Conservation (phyloP, 2,797 vertebrate genomes). For the Apogon hyalosoma region DNA sequence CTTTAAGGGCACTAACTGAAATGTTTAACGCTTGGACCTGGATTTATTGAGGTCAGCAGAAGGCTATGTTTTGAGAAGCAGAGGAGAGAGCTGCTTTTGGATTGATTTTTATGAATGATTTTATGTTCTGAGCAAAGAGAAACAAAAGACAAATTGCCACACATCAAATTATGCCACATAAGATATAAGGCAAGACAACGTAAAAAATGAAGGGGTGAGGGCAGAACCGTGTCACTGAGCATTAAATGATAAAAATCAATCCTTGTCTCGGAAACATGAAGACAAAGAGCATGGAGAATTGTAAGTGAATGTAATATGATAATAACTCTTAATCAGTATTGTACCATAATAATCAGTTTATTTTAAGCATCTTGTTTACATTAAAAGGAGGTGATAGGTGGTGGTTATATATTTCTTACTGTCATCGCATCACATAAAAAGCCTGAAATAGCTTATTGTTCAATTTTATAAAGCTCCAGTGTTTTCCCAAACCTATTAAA, state of each 20-base stretch:
- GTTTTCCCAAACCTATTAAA: no score
- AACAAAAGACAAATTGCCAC: slow-evolving; percentile 72
- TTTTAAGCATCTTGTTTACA: slow-evolving; percentile 6
- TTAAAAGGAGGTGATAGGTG: no score
- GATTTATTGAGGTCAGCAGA: slow-evolving; percentile 84
- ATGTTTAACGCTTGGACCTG: slow-evolving; percentile 73
- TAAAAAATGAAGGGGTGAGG: slow-evolving; percentile 63
- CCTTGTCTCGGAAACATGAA: slow-evolving; percentile 42
- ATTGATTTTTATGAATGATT: slow-evolving; percentile 81
- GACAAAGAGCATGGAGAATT: slow-evolving; percentile 48
- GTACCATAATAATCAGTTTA: slow-evolving; percentile 14
- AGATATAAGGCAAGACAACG: slow-evolving; percentile 52
- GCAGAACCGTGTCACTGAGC: slow-evolving; percentile 62
- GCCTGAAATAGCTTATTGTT: no score
- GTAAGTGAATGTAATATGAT: slow-evolving; percentile 33
- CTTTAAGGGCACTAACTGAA: slow-evolving; percentile 78
- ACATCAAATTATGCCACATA: slow-evolving; percentile 73
- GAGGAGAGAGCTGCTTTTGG: slow-evolving; percentile 56
- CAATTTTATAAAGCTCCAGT: no score
- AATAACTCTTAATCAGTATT: slow-evolving; percentile 16
- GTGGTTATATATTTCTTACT: no score
- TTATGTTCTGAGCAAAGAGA: slow-evolving; percentile 72
- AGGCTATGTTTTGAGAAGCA: slow-evolving; percentile 76
- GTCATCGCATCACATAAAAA: no score
- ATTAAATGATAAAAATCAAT: slow-evolving; percentile 70